phyloP scores from a whole-genome alignment of 2,888 invertebrate genomes.

The Leucophenga montana region DNA sequence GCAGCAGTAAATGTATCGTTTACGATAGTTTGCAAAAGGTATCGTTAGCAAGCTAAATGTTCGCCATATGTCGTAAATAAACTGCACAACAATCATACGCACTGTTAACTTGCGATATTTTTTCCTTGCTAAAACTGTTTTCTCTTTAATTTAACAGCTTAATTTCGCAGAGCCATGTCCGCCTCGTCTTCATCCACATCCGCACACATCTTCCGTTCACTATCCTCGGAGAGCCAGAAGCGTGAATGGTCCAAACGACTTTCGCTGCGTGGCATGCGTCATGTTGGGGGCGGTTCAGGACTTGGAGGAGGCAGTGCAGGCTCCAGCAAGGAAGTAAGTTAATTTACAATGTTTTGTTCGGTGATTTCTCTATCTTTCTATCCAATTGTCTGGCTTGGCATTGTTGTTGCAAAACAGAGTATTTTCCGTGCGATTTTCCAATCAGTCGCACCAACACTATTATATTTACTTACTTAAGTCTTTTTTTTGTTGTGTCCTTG shows the following conservation, averaged over 20 bases:
- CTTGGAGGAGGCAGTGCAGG: conserved; percentile 71
- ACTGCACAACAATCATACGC: conserved; percentile 15
- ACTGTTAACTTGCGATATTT: background rate
- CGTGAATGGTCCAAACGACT: conserved; percentile 84
- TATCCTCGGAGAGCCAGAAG: conserved; percentile 79
- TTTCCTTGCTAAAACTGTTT: conserved; percentile 7
- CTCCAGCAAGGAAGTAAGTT: conserved; percentile 69
- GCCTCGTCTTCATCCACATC: conserved; percentile 48
- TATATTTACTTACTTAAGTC: background rate
- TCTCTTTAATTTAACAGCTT: conserved; percentile 20
- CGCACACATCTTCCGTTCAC: conserved; percentile 77
- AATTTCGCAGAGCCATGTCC: conserved; percentile 43
- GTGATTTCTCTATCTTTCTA: too few species aligned
- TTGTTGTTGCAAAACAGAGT: background rate
- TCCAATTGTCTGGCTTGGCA: too few species aligned
- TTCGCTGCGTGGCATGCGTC: conserved; percentile 81
- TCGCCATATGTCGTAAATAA: too few species aligned
- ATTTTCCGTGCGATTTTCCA: background rate
- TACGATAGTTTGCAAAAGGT: too few species aligned
- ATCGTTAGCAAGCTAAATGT: too few species aligned
- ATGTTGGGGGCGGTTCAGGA: conserved; percentile 68
- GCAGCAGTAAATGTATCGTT: too few species aligned
- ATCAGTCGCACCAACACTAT: background rate
- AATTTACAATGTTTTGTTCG: conserved; percentile 24
- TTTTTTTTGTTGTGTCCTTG: conserved; percentile 1